Conservation (phyloP, 2,888 invertebrate genomes). For the Pristionchus mayeri region DNA sequence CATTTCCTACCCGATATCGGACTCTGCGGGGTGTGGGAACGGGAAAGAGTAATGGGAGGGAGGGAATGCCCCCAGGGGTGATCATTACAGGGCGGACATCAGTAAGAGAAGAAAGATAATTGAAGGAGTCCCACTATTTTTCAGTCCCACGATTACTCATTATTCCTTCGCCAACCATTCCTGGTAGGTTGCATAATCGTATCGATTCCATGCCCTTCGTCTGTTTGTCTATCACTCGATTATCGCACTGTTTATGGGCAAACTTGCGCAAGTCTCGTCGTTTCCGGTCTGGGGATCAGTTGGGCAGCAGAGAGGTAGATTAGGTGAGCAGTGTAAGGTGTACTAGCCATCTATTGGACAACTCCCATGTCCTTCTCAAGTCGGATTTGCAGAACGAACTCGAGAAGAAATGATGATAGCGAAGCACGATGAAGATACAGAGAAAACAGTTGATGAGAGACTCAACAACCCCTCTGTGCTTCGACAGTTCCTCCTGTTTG, state of each 20-base stretch:
- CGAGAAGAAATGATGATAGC: too few relatives aligned
- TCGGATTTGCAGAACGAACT: too few relatives aligned
- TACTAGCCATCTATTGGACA: too few relatives aligned
- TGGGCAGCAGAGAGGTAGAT: not conserved
- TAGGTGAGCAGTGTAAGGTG: not conserved
- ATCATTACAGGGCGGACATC: not conserved
- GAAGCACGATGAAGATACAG: too few relatives aligned
- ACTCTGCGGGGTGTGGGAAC: not conserved
- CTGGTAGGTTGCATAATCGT: not conserved
- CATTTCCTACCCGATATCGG: not conserved
- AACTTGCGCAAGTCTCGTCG: constrained; percentile 7
- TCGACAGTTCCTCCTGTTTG: not conserved
- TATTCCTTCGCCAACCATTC: too few relatives aligned
- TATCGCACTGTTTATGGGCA: constrained; percentile 9
- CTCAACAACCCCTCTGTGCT: not conserved
- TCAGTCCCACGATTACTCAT: too few relatives aligned
- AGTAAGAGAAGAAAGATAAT: not conserved
- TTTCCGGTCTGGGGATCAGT: constrained; percentile 23
- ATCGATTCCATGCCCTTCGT: not conserved
- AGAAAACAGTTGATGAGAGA: too few relatives aligned
- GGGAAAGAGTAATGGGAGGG: constrained; percentile 1
- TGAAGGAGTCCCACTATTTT: not conserved
- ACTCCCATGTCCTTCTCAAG: too few relatives aligned
- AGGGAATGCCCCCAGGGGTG: not conserved
- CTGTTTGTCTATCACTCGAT: constrained; percentile 31